Conservation (phyloP, 2,797 vertebrate species). For the Thalassophryne amazonica region DNA sequence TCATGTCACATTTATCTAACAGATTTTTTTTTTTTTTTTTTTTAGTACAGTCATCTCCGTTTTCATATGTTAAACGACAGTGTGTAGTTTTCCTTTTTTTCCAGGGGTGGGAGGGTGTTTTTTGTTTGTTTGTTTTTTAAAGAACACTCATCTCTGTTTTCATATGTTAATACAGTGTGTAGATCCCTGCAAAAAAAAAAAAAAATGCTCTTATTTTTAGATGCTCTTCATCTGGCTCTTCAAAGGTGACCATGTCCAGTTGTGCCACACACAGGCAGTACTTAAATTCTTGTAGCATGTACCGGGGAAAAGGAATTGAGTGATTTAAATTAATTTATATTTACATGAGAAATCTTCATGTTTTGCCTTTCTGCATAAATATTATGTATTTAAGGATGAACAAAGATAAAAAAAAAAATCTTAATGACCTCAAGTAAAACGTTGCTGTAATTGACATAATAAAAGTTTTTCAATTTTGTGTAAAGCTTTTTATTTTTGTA, state of each 20-base stretch:
- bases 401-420: slow-evolving; percentile 68
- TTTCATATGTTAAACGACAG: too few species aligned
- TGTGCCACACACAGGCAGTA: slow-evolving; percentile 77
- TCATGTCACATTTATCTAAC: slow-evolving; percentile 11
- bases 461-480: slow-evolving; percentile 68
- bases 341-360: slow-evolving; percentile 85
- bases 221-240: slow-evolving; percentile 56
- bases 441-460: slow-evolving; percentile 79
- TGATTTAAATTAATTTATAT: slow-evolving; percentile 94
- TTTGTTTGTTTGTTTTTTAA: too few species aligned
- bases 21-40: not conserved
- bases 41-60: slow-evolving; percentile 13
- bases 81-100: too few species aligned
- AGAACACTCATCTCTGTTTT: too few species aligned
- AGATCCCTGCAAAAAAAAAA: slow-evolving; percentile 72
- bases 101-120: too few species aligned
- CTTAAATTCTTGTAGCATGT: slow-evolving; percentile 86
- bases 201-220: slow-evolving; percentile 21
- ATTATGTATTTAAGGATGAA: slow-evolving; percentile 75
- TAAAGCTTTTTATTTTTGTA: slow-evolving; percentile 20
- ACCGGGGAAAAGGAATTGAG: slow-evolving; percentile 71
- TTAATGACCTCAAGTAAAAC: slow-evolving; percentile 75
- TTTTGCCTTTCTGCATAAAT: slow-evolving; percentile 82
- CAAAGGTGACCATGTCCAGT: slow-evolving; percentile 79
- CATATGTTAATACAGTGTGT: slow-evolving; percentile 10